A percentile compares a stretch with the other conserved stretches of the same genome.
Evolutionary conservation across 2,888 invertebrate species (phyloP).

Genomic region (Pollenia griseotomentosa): DNA sequence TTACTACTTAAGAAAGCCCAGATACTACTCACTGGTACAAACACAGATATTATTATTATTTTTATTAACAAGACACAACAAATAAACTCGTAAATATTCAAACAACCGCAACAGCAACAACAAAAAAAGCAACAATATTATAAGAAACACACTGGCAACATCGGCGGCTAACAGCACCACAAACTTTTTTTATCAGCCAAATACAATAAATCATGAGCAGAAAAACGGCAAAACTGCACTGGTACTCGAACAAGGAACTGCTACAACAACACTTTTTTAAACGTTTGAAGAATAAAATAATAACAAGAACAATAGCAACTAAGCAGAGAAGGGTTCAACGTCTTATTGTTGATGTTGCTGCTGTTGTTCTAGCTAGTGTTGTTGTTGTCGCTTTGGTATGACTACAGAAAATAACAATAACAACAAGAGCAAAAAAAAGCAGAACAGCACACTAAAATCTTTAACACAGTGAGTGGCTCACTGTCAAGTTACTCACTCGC

Average conservation of each 20-base stretch:
- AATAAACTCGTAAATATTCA: constrained; percentile 73
- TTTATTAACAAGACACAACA: constrained; percentile 72
- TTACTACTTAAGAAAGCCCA: constrained; percentile 74
- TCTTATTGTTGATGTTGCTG: constrained; percentile 44
- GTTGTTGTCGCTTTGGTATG: constrained; percentile 28
- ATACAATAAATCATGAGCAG: constrained; percentile 73
- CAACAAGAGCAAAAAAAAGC: constrained; percentile 21
- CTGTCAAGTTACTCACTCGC: constrained; percentile 79
- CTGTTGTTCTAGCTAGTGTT: constrained; percentile 21
- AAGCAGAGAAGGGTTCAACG: constrained; percentile 60
- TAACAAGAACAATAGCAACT: constrained; percentile 33
- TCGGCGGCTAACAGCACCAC: constrained; percentile 49
- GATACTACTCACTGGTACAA: constrained; percentile 54
- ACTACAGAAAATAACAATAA: constrained; percentile 53
- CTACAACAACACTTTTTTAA: constrained; percentile 55
- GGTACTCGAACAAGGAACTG: constrained; percentile 52
- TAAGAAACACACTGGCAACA: constrained; percentile 41
- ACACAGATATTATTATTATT: constrained; percentile 55
- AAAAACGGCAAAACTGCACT: constrained; percentile 55
- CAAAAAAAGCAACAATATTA: constrained; percentile 27
- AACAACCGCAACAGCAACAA: constrained; percentile 60
- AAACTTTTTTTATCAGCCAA: constrained; percentile 64
- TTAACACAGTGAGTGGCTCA: constrained; percentile 72
- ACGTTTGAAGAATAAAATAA: constrained; percentile 64
- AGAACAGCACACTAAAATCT: constrained; percentile 56